Percentiles rank a stretch among this genome's conserved stretches.
Evolutionary conservation across 2,888 invertebrate species (phyloP).

Genomic region (Drosophila mayaguana): DNA sequence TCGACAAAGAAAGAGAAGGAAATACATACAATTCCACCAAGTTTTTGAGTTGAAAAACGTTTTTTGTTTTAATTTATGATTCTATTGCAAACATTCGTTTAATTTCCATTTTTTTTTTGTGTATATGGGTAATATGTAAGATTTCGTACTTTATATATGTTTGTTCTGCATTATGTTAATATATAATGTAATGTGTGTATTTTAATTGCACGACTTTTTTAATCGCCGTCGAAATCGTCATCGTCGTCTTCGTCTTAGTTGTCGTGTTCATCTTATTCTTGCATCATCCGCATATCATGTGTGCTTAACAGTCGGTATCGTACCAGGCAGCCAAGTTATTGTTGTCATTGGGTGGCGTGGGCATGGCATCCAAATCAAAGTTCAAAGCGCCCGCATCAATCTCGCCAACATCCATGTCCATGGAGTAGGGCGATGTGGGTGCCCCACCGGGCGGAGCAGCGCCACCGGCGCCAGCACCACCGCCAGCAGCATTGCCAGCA

Average conservation of each 20-base stretch:
- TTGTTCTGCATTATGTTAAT: constrained; percentile 41
- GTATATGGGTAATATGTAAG: constrained; percentile 72
- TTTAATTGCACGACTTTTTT: constrained; percentile 50
- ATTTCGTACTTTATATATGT: constrained; percentile 44
- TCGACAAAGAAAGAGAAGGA: not conserved
- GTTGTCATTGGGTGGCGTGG: constrained; percentile 94
- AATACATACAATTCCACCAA: not conserved
- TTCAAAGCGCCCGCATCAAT: constrained; percentile 91
- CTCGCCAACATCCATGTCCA: constrained; percentile 95
- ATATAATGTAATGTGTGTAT: constrained; percentile 52
- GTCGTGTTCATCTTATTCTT: constrained; percentile 6
- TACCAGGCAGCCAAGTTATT: constrained; percentile 98
- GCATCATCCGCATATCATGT: constrained; percentile 16
- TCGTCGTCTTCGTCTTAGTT: constrained; percentile 13
- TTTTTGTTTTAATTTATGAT: constrained; percentile 58
- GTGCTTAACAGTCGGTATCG: constrained; percentile 94
- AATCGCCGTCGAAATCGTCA: not conserved
- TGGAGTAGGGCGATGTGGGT: constrained; percentile 88
- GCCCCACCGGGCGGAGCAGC: constrained; percentile 83
- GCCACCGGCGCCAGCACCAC: constrained; percentile 61
- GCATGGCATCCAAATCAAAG: constrained; percentile 91
- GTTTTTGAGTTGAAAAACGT: constrained; percentile 24
- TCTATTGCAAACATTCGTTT: constrained; percentile 78
- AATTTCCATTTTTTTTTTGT: constrained; percentile 65
- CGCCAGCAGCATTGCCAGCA: constrained; percentile 72